Base-by-base conservation (phyloP, 2,888 invertebrate species). In the Melitaea athalia region DNA sequence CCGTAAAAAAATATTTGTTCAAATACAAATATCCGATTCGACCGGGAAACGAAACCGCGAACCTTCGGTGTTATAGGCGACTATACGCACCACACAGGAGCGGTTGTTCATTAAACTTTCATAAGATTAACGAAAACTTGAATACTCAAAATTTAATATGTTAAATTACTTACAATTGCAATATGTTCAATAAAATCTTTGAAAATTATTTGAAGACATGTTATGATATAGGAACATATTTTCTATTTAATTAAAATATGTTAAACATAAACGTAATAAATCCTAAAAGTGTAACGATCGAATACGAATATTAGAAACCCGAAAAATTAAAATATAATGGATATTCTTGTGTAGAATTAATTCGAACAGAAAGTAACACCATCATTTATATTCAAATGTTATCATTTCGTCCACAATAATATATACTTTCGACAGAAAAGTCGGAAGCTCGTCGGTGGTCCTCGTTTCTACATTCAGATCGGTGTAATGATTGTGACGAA, bases 401-500 rank as follows among this genome's bases (percentile, higher is more conserved):
- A 55, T 63, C 33, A 66, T 60, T 65, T 63, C 47, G 63, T 71
- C 67, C 68, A 72, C 64, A 63, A 71, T 70, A 71, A 60, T 70
- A 55, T 55, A 68, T 71, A 68, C 68, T 68, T 69, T 72, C 67
- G 73, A 72, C 76, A 68, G 60, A 64, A n/a, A 33, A 67, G 62
- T 66, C 59, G 57, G 64, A 61, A 75, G 75, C 82, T 77, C 82
- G 81, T 80, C 76, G 86, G 85, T 87, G 85, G 86, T 86, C 86
- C 75, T 71, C 79, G 78, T 78, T 79, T 75, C 78, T 78, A 59
- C 63, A 67, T 74, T 75, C 74, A 80, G 81, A 81, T 81, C 82
- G 75, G 75, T 81, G 79, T 88, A 86, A 90, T 86, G 82, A 82
- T 88, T 82, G 83, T 86, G 87, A 89, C 89, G 88, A 90, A 90